phyloP scores from a whole-genome alignment of 1,140 invertebrate genomes.

The Papilio helenus region DNA sequence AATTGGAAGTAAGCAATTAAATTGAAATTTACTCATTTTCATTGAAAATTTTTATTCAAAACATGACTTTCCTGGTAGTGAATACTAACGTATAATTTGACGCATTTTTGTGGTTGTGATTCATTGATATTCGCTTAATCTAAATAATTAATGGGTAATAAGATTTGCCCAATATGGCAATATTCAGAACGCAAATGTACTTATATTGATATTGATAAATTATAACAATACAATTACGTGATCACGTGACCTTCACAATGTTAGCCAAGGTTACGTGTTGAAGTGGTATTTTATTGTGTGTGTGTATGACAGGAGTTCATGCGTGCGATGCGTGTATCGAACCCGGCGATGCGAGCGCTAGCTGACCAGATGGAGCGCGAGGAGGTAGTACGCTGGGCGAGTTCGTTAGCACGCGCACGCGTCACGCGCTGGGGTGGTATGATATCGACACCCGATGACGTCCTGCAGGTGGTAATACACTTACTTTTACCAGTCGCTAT shows the following conservation, averaged over 20 bases:
- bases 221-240: not conserved
- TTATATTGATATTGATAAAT: not conserved
- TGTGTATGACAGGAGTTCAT: constrained; percentile 89
- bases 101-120: not conserved
- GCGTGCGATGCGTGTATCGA: constrained; percentile 94
- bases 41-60: not conserved
- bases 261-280: not conserved
- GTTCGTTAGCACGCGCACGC: constrained; percentile 91
- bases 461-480: constrained; percentile 89
- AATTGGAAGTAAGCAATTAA: not conserved
- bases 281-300: not conserved
- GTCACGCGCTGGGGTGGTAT: constrained; percentile 98
- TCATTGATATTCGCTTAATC: too few species aligned
- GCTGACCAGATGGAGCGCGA: constrained; percentile 96
- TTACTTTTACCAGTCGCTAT: constrained; percentile 12
- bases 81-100: not conserved
- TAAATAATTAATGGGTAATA: too few species aligned
- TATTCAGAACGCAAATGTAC: not conserved
- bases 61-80: not conserved
- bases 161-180: not conserved
- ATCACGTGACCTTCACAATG: not conserved
- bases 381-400: constrained; percentile 96
- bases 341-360: constrained; percentile 94
- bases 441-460: constrained; percentile 97
- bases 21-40: not conserved